These are phyloP conservation scores for Anniella stebbinsi DNA, from an alignment of 2,797 vertebrate genomes.

Conservation along the genomic window DNA sequence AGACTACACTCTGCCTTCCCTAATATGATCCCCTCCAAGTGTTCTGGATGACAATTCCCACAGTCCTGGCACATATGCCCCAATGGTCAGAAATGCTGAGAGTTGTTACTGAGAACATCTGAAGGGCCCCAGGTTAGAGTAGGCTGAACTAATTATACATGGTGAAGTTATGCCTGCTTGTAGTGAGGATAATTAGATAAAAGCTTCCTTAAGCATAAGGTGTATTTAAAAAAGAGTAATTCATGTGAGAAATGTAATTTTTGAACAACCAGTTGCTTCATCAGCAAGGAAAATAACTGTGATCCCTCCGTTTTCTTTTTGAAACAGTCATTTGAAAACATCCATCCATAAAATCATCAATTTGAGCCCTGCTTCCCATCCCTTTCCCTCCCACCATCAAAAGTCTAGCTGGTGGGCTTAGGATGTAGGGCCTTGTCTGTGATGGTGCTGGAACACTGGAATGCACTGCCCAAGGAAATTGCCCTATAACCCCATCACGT, in stretches of 20 bases:
- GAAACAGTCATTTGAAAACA: neutral
- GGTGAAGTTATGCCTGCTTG: neutral
- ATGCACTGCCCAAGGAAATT: neutral
- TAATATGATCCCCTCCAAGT: no score
- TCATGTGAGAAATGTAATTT: neutral
- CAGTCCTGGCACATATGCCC: no score
- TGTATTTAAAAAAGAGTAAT: neutral
- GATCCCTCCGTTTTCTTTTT: neutral
- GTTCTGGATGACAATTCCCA: no score
- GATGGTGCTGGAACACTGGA: neutral
- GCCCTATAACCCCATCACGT: neutral
- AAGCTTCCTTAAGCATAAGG: neutral
- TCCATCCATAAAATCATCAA: neutral
- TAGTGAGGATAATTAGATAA: neutral
- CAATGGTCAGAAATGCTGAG: no score
- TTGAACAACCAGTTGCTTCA: neutral
- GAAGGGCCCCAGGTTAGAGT: no score
- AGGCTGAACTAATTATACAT: neutral
- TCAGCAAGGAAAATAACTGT: neutral
- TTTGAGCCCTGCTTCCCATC: neutral
- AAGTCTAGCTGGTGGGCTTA: neutral
- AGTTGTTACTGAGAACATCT: no score
- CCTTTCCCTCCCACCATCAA: neutral
- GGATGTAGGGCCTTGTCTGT: neutral
- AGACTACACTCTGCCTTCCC: neutral